Conservation (phyloP, 53 echinoderm and acorn worm species). For the Holothuria leucospilota region DNA sequence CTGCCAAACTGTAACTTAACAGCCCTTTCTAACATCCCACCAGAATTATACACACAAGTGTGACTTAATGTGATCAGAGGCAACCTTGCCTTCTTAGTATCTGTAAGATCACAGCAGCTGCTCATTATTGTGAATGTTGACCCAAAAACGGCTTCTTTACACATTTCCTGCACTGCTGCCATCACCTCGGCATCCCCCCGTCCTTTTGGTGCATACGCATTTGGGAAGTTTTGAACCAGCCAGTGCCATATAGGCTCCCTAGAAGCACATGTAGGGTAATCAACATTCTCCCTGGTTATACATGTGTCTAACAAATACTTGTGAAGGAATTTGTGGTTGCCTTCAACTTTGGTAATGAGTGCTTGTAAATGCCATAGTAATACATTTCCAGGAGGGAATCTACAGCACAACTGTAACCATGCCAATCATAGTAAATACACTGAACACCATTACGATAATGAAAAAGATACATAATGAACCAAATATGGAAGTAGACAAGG, state of each 20-base stretch:
- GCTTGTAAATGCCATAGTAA: background rate
- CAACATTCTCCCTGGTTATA: background rate
- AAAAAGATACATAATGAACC: background rate
- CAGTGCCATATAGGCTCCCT: slow-evolving; percentile 12
- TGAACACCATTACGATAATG: slow-evolving; percentile 8
- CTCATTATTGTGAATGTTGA: background rate
- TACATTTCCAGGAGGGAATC: slow-evolving; percentile 4
- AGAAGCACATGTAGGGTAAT: background rate
- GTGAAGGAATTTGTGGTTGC: background rate
- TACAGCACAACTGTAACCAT: slow-evolving; percentile 2
- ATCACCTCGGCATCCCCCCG: slow-evolving; percentile 28
- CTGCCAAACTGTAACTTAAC: background rate
- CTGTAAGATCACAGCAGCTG: background rate
- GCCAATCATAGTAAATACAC: background rate
- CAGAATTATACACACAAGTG: background rate
- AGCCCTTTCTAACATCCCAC: background rate
- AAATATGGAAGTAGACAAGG: too few relatives aligned
- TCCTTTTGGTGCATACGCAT: background rate
- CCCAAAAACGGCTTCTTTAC: background rate
- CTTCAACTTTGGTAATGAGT: too few relatives aligned
- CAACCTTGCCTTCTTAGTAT: background rate
- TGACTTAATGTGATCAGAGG: background rate
- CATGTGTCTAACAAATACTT: background rate
- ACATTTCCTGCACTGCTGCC: background rate
- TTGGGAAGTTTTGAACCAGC: background rate